Evolutionary conservation across 2,888 invertebrate genomes (phyloP).

Genomic region (Halictus ligatus): DNA sequence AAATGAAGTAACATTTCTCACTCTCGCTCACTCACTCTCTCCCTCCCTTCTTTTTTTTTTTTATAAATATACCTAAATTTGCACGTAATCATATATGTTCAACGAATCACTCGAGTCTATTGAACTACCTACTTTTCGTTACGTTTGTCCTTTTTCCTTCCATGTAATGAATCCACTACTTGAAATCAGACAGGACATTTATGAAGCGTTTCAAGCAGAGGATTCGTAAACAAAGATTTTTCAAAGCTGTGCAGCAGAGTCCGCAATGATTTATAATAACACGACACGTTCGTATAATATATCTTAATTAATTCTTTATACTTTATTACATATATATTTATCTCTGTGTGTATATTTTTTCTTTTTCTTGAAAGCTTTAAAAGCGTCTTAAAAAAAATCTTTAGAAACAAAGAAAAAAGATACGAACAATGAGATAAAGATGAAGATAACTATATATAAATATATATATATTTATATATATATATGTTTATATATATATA

Average conservation of each 20-base stretch:
- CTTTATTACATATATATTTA: constrained; percentile 44
- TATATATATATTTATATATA: no score
- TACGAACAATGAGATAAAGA: background rate
- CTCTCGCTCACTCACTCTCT: background rate
- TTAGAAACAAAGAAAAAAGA: constrained; percentile 16
- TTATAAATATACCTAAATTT: constrained; percentile 17
- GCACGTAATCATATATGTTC: constrained; percentile 60
- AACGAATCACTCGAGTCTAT: constrained; percentile 53
- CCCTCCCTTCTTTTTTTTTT: background rate
- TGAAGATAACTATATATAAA: constrained; percentile 22
- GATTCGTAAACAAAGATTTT: constrained; percentile 38
- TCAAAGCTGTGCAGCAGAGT: constrained; percentile 42
- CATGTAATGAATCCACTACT: constrained; percentile 31
- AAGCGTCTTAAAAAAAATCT: constrained; percentile 34
- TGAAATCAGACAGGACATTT: background rate
- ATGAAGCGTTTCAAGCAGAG: constrained; percentile 25
- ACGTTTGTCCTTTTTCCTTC: background rate
- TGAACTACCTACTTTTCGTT: constrained; percentile 29
- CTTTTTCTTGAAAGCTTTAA: constrained; percentile 40
- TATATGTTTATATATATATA: no score
- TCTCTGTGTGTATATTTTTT: constrained; percentile 25
- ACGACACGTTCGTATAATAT: constrained; percentile 49
- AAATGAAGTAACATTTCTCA: constrained; percentile 17
- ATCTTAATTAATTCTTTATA: constrained; percentile 50
- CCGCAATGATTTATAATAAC: constrained; percentile 37